Conservation (phyloP, 2,113 vertebrate genomes). For the Vulpes ferrilata region DNA sequence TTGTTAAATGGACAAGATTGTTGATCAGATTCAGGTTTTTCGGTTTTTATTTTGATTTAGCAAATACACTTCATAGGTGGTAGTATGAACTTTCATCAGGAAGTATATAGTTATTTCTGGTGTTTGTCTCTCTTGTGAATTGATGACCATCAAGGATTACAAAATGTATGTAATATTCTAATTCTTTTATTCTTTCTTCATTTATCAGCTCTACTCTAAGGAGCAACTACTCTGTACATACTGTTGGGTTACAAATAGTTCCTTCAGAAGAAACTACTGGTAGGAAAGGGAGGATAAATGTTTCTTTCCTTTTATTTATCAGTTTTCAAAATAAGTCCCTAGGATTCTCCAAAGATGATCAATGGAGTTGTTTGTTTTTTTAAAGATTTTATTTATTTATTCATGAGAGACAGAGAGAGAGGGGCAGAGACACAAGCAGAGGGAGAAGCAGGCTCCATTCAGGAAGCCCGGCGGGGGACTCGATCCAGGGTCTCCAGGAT, state of each 20-base stretch:
- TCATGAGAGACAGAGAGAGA: too few relatives aligned
- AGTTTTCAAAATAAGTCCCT: constrained; percentile 58
- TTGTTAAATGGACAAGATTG: neutral
- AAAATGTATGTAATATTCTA: neutral
- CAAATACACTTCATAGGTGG: neutral
- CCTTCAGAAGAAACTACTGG: constrained; percentile 26
- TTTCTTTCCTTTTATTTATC: constrained; percentile 30
- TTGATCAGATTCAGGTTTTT: constrained; percentile 25
- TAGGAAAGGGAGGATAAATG: neutral
- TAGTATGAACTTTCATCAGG: neutral
- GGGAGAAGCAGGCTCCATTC: too few relatives aligned
- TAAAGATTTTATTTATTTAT: too few relatives aligned
- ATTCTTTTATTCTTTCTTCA: neutral
- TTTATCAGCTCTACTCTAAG: neutral
- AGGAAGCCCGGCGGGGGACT: too few relatives aligned
- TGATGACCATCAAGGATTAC: neutral
- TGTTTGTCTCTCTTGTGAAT: neutral
- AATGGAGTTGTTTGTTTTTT: neutral
- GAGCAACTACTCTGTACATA: neutral
- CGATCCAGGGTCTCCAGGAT: too few relatives aligned
- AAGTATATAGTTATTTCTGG: neutral
- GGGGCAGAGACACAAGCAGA: too few relatives aligned
- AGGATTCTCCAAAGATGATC: neutral
- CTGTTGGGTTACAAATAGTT: neutral
- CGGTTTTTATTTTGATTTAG: neutral